Evolutionary conservation across 2,113 vertebrate species (phyloP).

Genomic region (Egretta garzetta): DNA sequence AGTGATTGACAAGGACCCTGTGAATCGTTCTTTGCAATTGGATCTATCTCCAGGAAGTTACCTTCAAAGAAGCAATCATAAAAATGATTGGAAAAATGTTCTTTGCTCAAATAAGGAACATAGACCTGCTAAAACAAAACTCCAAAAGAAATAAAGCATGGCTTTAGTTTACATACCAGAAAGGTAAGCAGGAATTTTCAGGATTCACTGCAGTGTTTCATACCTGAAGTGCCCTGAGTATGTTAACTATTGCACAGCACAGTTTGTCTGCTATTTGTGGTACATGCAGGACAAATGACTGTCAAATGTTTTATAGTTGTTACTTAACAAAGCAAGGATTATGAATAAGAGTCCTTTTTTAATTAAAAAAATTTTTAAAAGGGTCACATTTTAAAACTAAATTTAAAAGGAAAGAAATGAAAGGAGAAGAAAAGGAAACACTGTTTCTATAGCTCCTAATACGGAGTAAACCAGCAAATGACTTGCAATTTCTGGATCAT

Average conservation of each 20-base stretch:
- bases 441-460: neutral
- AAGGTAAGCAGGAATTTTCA: neutral
- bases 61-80: neutral
- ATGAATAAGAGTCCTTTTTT: neutral
- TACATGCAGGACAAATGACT: neutral
- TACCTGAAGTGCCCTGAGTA: neutral
- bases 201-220: neutral
- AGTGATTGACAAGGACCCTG: neutral
- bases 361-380: neutral
- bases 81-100: neutral
- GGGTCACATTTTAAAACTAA: neutral
- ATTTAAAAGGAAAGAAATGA: neutral
- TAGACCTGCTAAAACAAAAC: neutral
- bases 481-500: neutral
- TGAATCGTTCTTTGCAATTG: neutral
- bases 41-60: neutral
- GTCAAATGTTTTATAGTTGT: neutral
- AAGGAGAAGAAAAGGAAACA: neutral
- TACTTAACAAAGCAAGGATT: neutral
- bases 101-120: neutral
- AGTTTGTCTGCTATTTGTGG: neutral
- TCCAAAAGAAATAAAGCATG: neutral
- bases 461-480: neutral
- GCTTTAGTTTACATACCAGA: neutral
- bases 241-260: neutral